Evolutionary conservation across 2,888 invertebrate species (phyloP), one percentile per base, ranked within the genome.

Genomic region (Luperina testacea): DNA sequence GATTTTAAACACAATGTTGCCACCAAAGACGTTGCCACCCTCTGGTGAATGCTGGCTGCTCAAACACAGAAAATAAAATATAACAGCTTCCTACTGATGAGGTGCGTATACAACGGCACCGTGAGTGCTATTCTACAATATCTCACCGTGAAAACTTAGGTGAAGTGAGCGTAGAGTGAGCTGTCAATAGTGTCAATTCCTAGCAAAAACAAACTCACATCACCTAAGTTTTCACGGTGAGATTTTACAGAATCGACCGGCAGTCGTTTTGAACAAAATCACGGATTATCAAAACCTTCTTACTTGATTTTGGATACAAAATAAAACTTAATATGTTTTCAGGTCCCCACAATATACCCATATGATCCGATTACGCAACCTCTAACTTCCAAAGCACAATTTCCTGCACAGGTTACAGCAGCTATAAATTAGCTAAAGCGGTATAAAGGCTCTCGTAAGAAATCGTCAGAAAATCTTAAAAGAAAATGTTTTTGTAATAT

Each of bases 41-140:
- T 38, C 11, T n/a, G 9, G 24, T 32, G 32, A 75, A 6, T 24
- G n/a, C 61, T 77, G 53, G 17, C 17, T 75, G 15, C 24, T n/a
- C 20, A 51, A n/a, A 20, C n/a, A n/a, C 13, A 51, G 38, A 32
- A n/a, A 13, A 45, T 13, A 27, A 38, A n/a, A n/a, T n/a, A n/a
- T 63, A 48, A 13, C 48, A 48, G 32, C 32, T 75, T 3, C 42
- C 48, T 24, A 17, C n/a, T n/a, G 11, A 45, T 75, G 51, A 80
- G 67, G 82, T 80, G 27, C 27, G 81, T 65, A 64, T 59, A 27
- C 17, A 17, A 24, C 1, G 24, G 8, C 48, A 42, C 0, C 1
- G n/a, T n/a, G n/a, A n/a, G n/a, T n/a, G n/a, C n/a, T n/a, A n/a
- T n/a, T n/a, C n/a, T n/a, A n/a, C n/a, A n/a, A n/a, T n/a, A n/a